Evolutionary conservation across 2,888 invertebrate genomes (phyloP), one percentile per base, ranked within the genome.

Genomic region (Strigamia maritima): DNA sequence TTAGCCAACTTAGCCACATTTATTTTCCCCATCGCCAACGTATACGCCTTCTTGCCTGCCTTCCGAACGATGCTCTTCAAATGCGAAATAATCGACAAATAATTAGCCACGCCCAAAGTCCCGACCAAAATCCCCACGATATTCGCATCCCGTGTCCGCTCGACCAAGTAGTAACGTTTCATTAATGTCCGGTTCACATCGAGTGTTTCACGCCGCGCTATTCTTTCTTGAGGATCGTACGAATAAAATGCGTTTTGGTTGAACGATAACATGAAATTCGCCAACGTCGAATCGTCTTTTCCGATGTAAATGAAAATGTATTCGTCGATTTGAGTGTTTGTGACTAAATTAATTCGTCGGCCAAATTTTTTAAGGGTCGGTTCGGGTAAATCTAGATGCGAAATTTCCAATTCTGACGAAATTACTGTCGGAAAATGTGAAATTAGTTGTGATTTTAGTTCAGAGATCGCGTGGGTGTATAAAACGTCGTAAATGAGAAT

Each of bases 1-100:
- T 99, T 99, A 0, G 97, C 96, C 81, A 99, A 87, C 86, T 99
- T 99, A 0, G 95, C 92, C 14, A 94, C 93, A 88, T 95, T 98
- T 2, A 97, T 93, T 85, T 97, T 96, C 6, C 98, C 98, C 79
- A 98, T 94, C 28, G 94, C 94, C 79, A 98, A 91, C 75, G 95
- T 92, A 84, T 98, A 97, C 81, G 92, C 92, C 85, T 94, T 96
- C 84, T 96, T 97, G 0, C 92, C 92, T 79, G 92, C 91, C 1
- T 89, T 86, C 83, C 90, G 90, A 54, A 95, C 91, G 78, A 95
- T 87, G 78, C 88, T 86, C 85, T 93, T 92, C 82, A 96, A 86
- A 79, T 92, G 89, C n/a, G 89, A 88, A 12, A 97, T 91, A 10
- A 93, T 90, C 79, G 91, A 89, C 60, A 92, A 88, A 82, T 93